Base-by-base conservation (phyloP, 2,888 invertebrate genomes). In the Cancer borealis region DNA sequence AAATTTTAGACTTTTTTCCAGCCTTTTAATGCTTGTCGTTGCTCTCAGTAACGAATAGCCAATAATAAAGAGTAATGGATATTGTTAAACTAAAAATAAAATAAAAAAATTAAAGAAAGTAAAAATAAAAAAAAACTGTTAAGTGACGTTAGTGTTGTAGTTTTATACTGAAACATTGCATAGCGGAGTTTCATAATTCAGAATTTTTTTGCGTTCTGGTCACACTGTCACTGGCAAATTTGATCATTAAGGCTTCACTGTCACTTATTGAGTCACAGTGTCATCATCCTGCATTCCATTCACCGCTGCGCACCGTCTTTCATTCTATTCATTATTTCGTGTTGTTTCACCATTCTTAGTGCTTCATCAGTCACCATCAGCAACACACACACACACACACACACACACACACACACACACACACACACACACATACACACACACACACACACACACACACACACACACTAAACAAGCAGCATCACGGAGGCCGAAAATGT, bases 391-490 rank as follows among this genome's bases (percentile, higher is more conserved):
- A 66, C 66, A 66, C 66, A 66, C 66, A 66, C 66, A 21, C 66
- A 66, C 66, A n/a, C 66, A 66, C 66, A 66, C 66, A 66, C 66
- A 66, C n/a, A n/a, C 21, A 66, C n/a, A 66, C 66, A 66, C 66
- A 66, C 66, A 66, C 66, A 54, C 66, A 66, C 66, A 66, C 66
- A 66, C 66, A 66, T n/a, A 66, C 66, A 66, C 66, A 66, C 60
- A 66, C 66, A 66, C 66, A 66, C 66, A 66, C 66, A 66, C n/a
- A 66, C 66, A 66, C 66, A 66, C 66, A n/a, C n/a, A n/a, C 66
- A n/a, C 66, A 1, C 66, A n/a, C 66, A 66, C n/a, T 4, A n/a
- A 66, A 66, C 3, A 4, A 21, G 66, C 54, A 54, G 54, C 54
- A 14, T 54, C 54, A 14, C 54, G 54, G 54, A 54, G 14, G 54